A percentile compares a stretch with the other conserved stretches of the same genome.
Evolutionary conservation across 1,140 invertebrate genomes (phyloP).

Genomic region (Hormaphis cornu): DNA sequence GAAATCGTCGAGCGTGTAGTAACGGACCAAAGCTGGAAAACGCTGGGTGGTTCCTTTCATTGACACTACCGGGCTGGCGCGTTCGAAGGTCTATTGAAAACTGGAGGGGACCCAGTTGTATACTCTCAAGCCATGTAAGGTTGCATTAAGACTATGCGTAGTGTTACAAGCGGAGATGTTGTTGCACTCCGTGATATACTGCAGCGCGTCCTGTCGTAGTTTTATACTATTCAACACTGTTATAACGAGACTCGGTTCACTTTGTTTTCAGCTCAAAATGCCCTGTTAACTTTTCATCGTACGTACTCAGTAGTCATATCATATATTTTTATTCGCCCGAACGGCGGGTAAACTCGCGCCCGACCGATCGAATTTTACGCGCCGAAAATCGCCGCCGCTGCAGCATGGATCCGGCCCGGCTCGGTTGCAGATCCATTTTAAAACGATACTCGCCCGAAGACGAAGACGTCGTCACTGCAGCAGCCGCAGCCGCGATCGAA

Average conservation of each 20-base stretch:
- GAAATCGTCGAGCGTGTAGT: constrained; percentile 23
- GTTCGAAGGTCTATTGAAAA: constrained; percentile 28
- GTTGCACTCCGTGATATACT: background rate
- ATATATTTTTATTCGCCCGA: background rate
- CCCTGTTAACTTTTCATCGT: background rate
- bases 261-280: constrained; percentile 26
- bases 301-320: constrained; percentile 28
- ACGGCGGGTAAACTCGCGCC: constrained; percentile 12
- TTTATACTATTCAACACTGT: background rate
- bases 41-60: constrained; percentile 5
- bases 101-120: constrained; percentile 13
- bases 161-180: constrained; percentile 12
- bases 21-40: constrained; percentile 30
- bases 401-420: constrained; percentile 35
- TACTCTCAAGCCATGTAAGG: constrained; percentile 31
- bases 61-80: background rate
- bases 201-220: background rate
- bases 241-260: background rate
- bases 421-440: constrained; percentile 37
- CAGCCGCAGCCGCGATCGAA: too few species aligned
- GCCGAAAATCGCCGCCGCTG: background rate
- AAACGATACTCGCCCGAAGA: constrained; percentile 44
- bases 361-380: background rate
- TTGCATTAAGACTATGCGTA: constrained; percentile 11
- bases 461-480: constrained; percentile 44